Conservation (phyloP, 2,888 invertebrate genomes). For the Muschampia plurimacula region DNA sequence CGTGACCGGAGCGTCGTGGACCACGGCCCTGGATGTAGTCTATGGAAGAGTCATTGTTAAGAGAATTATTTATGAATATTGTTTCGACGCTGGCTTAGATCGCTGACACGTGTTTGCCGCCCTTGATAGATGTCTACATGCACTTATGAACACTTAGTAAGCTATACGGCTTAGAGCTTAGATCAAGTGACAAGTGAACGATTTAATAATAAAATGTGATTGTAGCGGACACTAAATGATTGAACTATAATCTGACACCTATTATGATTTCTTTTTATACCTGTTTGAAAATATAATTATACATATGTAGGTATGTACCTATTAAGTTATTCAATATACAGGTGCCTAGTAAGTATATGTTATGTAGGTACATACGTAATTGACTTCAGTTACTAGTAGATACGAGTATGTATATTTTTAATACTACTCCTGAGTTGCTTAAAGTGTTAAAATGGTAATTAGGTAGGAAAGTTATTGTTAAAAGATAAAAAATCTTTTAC, state of each 20-base stretch:
- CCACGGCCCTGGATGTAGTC: slow-evolving; percentile 7
- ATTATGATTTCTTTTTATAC: too few species aligned
- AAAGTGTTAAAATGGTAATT: too few species aligned
- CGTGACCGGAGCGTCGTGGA: slow-evolving; percentile 53
- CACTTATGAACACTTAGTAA: slow-evolving; percentile 63
- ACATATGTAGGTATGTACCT: too few species aligned
- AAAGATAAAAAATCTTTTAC: too few species aligned
- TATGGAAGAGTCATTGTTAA: slow-evolving; percentile 63
- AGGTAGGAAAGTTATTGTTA: too few species aligned
- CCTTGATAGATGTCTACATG: slow-evolving; percentile 61
- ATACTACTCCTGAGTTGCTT: too few species aligned
- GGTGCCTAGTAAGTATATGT: too few species aligned
- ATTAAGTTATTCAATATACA: too few species aligned
- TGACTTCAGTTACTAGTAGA: too few species aligned
- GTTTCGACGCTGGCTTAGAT: slow-evolving; percentile 63
- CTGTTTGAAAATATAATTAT: too few species aligned
- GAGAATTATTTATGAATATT: slow-evolving; percentile 82
- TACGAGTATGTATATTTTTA: too few species aligned
- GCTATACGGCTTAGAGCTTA: slow-evolving; percentile 26
- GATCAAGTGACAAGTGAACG: slow-evolving; percentile 25
- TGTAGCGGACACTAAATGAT: neutral
- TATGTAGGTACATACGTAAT: too few species aligned
- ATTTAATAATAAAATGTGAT: slow-evolving; percentile 8
- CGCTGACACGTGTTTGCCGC: slow-evolving; percentile 63
- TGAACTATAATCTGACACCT: neutral